A percentile compares a stretch with the other conserved stretches of the same genome.
Conservation (phyloP, 2,113 vertebrate genomes). For the Trogon surrucura region DNA sequence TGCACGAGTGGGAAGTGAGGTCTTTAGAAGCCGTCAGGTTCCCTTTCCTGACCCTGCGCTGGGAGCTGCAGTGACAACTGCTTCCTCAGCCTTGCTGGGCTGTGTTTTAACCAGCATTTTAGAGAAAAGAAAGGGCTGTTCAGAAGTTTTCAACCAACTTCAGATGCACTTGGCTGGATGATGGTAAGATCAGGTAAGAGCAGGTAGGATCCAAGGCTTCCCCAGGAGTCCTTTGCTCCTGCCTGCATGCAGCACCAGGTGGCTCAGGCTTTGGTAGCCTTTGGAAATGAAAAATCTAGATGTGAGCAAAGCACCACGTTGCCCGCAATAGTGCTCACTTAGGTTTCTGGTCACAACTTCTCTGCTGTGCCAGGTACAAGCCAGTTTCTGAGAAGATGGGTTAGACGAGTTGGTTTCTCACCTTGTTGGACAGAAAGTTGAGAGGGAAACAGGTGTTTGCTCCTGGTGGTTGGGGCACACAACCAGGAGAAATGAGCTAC, state of each 20-base stretch:
- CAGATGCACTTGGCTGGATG: not conserved
- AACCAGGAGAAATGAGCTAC: not conserved
- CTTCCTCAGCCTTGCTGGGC: not conserved
- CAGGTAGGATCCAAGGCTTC: not conserved
- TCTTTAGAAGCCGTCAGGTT: not conserved
- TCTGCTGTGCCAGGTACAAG: not conserved
- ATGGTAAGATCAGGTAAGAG: not conserved
- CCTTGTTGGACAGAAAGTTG: not conserved
- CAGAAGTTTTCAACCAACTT: not conserved
- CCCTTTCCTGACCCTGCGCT: not conserved
- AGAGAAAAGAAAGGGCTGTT: accelerated
- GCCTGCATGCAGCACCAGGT: not conserved
- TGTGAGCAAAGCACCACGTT: not conserved
- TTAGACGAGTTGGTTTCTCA: not conserved
- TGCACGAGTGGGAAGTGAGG: accelerated
- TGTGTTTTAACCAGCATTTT: not conserved
- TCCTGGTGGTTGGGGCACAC: not conserved
- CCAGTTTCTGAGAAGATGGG: not conserved
- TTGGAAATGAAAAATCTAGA: not conserved
- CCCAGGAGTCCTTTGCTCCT: not conserved
- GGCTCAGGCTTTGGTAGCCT: not conserved
- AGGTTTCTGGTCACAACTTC: not conserved
- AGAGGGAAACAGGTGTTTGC: not conserved
- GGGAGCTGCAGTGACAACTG: not conserved
- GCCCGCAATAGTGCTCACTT: not conserved